These are phyloP conservation scores for Megalops cyprinoides DNA, from an alignment of 2,797 vertebrate genomes.

Conservation along the genomic window DNA sequence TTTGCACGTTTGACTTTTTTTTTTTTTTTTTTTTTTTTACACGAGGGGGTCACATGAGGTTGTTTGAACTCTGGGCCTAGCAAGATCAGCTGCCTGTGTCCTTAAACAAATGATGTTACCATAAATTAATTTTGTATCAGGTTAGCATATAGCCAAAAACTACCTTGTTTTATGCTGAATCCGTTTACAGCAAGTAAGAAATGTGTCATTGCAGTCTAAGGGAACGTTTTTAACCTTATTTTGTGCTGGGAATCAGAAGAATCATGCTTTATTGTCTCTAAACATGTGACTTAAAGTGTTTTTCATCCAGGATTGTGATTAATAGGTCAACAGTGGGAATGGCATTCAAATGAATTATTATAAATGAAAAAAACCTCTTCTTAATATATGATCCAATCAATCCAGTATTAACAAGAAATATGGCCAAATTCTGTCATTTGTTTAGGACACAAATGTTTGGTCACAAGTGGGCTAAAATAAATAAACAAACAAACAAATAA, in stretches of 20 bases:
- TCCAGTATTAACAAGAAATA: background rate
- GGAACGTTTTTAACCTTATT: background rate
- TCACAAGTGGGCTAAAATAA: constrained; percentile 47
- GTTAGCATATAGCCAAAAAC: no score
- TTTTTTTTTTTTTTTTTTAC: background rate
- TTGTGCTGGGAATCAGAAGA: background rate
- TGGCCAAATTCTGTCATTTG: background rate
- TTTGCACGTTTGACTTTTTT: background rate
- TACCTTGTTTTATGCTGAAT: no score
- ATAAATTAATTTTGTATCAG: background rate
- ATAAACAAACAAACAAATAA: constrained; percentile 25
- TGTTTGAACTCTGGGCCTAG: background rate
- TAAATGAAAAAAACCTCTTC: background rate
- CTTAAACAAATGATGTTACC: background rate
- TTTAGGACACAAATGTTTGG: constrained; percentile 1
- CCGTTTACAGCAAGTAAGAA: no score
- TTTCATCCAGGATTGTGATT: background rate
- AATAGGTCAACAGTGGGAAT: background rate
- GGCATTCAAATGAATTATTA: background rate
- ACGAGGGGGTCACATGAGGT: background rate
- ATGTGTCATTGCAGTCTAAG: background rate
- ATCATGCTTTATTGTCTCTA: no score
- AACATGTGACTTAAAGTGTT: background rate
- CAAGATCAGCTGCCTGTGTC: background rate
- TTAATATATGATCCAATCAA: background rate